phyloP scores from a whole-genome alignment of 2,888 invertebrate species.

The Hirtodrosophila duncani region DNA sequence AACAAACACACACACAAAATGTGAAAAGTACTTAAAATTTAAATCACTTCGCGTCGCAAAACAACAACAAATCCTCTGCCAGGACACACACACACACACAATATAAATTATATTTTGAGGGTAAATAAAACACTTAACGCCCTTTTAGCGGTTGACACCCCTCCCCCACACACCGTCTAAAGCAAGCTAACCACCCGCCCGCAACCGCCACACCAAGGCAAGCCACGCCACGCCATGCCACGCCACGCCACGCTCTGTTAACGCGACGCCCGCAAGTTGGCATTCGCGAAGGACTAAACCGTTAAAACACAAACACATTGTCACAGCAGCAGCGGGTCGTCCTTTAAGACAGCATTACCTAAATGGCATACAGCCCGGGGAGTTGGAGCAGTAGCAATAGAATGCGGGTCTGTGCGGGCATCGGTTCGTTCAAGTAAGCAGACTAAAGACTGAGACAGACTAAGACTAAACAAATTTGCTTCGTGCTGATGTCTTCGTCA shows the following conservation, averaged over 20 bases:
- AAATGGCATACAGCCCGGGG: slow-evolving; percentile 53
- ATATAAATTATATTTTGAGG: slow-evolving; percentile 71
- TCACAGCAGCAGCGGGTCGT: slow-evolving; percentile 62
- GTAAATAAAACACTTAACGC: slow-evolving; percentile 72
- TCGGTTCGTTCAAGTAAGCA: background rate
- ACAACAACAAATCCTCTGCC: slow-evolving; percentile 31
- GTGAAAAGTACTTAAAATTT: slow-evolving; percentile 69
- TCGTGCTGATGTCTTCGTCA: slow-evolving; percentile 65
- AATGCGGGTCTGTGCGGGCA: too few species aligned
- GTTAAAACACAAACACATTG: slow-evolving; percentile 52
- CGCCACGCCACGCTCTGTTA: slow-evolving; percentile 65
- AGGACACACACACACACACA: slow-evolving; percentile 29
- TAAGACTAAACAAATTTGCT: slow-evolving; percentile 70
- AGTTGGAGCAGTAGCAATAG: background rate
- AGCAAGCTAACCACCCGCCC: background rate
- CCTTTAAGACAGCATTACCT: slow-evolving; percentile 69
- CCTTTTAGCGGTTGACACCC: slow-evolving; percentile 69
- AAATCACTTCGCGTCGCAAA: slow-evolving; percentile 67
- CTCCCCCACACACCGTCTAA: background rate
- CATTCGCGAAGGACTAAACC: slow-evolving; percentile 39
- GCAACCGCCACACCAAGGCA: background rate
- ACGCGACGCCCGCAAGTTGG: slow-evolving; percentile 56
- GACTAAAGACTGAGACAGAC: slow-evolving; percentile 19
- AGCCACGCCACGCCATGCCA: slow-evolving; percentile 30
- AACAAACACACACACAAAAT: slow-evolving; percentile 43